Evolutionary conservation across 2,797 vertebrate genomes (phyloP), one percentile per base, ranked within the genome.

Genomic region (Pygocentrus nattereri): DNA sequence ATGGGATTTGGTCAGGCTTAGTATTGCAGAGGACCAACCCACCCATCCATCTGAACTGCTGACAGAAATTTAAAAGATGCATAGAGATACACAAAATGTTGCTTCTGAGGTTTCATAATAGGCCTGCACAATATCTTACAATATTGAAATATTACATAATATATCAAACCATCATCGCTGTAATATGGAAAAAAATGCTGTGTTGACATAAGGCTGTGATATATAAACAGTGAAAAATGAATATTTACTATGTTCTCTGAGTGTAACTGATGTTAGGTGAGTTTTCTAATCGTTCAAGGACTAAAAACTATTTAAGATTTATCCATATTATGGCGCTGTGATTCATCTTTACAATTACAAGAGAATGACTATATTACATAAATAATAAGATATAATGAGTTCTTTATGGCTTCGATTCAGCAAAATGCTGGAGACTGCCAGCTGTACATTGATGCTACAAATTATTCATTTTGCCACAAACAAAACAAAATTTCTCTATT

Each of bases 1-100:
- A 67, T 76, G 47, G 38, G 78, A 80, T 76, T 79, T 79, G 38
- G 47, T 31, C 34, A 47, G 61, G 69, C 67, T 62, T 76, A 68
- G 58, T 25, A 59, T 64, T 56, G 50, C 5, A 70, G 61, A 74
- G 30, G 52, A 68, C 34, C 31, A 31, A 12, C 71, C 16, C 10
- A 7, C 49, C 30, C 52, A n/a, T 54, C 49, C n/a, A 44, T 64
- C 54, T 30, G 18, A 80, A 44, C 19, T 18, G 13, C 25, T 56
- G 31, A 38, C 58, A 23, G 47, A 31, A 52, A 54, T 52, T 25
- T 41, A 25, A 44, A 25, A 44, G 49, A 19, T 54, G 44, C 19
- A 23, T 4, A 19, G n/a, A 73, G 44, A 52, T 5, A 38, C 21
- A 64, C 18, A 11, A 47, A 54, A 54, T 21, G 21, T 58, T 18